Conservation (phyloP, 2,113 vertebrate genomes). For the Seriola dumerili region DNA sequence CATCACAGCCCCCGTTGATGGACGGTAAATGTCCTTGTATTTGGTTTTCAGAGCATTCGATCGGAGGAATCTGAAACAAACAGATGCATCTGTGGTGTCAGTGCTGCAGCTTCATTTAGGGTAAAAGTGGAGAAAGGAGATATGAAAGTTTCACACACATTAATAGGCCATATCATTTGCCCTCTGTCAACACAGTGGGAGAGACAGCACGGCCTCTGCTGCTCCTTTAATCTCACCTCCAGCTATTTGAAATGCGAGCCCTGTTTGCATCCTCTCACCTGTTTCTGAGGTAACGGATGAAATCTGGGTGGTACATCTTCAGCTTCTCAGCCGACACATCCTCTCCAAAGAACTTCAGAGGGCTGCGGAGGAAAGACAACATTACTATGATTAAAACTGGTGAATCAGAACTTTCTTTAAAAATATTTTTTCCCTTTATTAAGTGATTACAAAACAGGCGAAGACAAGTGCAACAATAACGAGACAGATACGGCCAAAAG, state of each 20-base stretch:
- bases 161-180: no score
- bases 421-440: no score
- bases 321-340: constrained; percentile 80
- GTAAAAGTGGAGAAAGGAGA: neutral
- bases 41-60: constrained; percentile 62
- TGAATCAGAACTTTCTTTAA: no score
- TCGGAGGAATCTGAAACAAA: constrained; percentile 81
- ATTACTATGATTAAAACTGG: neutral
- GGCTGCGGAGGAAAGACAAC: constrained; percentile 64
- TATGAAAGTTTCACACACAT: neutral
- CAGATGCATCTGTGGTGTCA: neutral
- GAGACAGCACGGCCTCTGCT: neutral
- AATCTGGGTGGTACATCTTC: constrained; percentile 89
- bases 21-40: constrained; percentile 80
- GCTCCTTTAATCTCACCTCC: neutral
- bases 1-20: constrained; percentile 86
- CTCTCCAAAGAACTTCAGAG: constrained; percentile 78
- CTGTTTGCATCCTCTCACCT: constrained; percentile 73
- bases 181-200: neutral
- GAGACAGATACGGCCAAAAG: no score
- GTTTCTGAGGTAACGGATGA: constrained; percentile 88
- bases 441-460: no score
- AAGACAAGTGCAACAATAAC: no score
- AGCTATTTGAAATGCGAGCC: neutral
- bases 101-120: neutral